Conservation (phyloP, 1,140 invertebrate species). For the Drosophila cardini region DNA sequence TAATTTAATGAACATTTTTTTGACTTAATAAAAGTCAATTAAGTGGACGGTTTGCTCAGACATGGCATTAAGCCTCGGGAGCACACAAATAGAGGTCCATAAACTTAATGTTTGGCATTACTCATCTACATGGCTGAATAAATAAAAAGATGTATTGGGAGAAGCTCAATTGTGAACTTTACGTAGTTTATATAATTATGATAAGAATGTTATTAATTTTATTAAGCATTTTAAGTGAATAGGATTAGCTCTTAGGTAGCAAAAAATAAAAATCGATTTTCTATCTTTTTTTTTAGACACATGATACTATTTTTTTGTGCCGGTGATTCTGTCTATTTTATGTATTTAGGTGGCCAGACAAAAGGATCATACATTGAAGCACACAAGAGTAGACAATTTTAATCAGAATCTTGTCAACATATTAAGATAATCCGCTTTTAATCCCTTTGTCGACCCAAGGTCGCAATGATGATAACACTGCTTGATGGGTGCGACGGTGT, state of each 20-base stretch:
- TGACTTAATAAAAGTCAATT: conserved; percentile 43
- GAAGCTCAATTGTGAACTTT: neutral
- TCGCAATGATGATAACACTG: conserved; percentile 55
- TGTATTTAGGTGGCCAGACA: conserved; percentile 19
- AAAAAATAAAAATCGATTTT: conserved; percentile 25
- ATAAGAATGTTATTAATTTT: conserved; percentile 8
- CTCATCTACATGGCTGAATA: neutral
- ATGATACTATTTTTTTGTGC: conserved; percentile 10
- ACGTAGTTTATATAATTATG: neutral
- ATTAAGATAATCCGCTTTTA: conserved; percentile 82
- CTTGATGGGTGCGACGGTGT: conserved; percentile 32
- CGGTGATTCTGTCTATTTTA: neutral
- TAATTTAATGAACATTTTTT: conserved; percentile 38
- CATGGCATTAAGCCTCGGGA: conserved; percentile 12
- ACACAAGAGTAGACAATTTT: conserved; percentile 38
- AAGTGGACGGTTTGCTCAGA: conserved; percentile 7
- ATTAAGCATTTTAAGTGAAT: conserved; percentile 10
- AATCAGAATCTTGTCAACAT: conserved; percentile 80
- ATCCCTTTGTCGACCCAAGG: conserved; percentile 79
- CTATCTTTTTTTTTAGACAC: conserved; percentile 9
- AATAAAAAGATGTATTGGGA: neutral
- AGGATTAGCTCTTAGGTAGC: conserved; percentile 1
- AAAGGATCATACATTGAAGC: conserved; percentile 14
- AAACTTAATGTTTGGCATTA: conserved; percentile 4
- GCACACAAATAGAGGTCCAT: conserved; percentile 7